A percentile compares a stretch with the other conserved stretches of the same genome.
Evolutionary conservation across 2,797 vertebrate species (phyloP).

Genomic region (Sylvilagus floridanus): DNA sequence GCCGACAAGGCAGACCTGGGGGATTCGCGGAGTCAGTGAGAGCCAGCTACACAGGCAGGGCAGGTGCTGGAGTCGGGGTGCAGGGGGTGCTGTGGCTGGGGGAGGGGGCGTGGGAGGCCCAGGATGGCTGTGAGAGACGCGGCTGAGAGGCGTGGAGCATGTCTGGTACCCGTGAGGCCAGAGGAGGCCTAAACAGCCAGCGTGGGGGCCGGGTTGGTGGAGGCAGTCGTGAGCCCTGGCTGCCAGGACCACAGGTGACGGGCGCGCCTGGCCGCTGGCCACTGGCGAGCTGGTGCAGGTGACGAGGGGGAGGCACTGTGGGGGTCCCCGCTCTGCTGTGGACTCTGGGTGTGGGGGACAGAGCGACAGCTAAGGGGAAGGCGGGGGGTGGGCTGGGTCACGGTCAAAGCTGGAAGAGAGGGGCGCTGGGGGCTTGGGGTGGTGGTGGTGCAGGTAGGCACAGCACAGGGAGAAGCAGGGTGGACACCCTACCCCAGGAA

Average conservation of each 20-base stretch:
- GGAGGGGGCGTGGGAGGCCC: not conserved
- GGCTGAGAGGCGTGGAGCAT: not conserved
- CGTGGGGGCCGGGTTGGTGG: not conserved
- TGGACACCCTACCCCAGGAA: not conserved
- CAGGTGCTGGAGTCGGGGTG: accelerated
- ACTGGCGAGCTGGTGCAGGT: not conserved
- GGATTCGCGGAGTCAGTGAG: accelerated
- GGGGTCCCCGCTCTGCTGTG: not conserved
- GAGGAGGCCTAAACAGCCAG: not conserved
- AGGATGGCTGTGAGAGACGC: not conserved
- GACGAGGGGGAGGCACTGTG: not conserved
- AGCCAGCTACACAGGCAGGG: not conserved
- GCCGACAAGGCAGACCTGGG: not conserved
- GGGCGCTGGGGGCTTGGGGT: not conserved
- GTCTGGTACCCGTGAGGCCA: not conserved
- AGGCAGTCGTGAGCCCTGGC: not conserved
- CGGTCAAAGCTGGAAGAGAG: not conserved
- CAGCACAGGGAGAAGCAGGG: not conserved
- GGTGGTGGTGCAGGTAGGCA: not conserved
- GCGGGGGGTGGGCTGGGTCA: not conserved
- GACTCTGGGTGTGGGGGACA: not conserved
- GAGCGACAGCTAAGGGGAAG: not conserved
- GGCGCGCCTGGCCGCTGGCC: not conserved
- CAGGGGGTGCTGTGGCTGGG: accelerated
- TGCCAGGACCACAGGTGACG: not conserved